Conservation (phyloP, 2,797 vertebrate genomes). For the Enteromius treurensis region DNA sequence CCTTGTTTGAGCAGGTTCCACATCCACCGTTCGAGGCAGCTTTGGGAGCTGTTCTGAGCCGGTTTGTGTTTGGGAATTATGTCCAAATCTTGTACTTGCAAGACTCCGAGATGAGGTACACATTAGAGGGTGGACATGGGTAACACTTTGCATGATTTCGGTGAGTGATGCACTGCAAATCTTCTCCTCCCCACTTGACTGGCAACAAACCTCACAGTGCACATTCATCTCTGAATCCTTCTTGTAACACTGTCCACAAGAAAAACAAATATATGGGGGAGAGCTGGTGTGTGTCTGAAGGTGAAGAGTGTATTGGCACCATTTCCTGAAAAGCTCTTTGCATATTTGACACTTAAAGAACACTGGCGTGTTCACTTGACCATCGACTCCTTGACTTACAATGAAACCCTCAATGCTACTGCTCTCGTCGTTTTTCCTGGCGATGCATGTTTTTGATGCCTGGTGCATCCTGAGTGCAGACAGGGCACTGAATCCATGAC, state of each 20-base stretch:
- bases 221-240: constrained; percentile 30
- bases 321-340: constrained; percentile 54
- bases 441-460: constrained; percentile 47
- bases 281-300: constrained; percentile 57
- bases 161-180: constrained; percentile 51
- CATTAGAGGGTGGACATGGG: background rate
- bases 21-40: background rate
- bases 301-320: constrained; percentile 66
- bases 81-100: background rate
- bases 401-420: constrained; percentile 52
- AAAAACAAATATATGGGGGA: constrained; percentile 48
- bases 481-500: constrained; percentile 52
- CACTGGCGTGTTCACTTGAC: constrained; percentile 48
- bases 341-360: constrained; percentile 65
- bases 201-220: constrained; percentile 63
- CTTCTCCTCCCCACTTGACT: constrained; percentile 58
- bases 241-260: constrained; percentile 60
- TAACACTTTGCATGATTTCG: constrained; percentile 32
- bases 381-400: constrained; percentile 42
- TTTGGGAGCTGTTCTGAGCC: background rate
- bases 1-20: background rate
- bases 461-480: constrained; percentile 53
- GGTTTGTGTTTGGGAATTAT: background rate
- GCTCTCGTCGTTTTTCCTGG: constrained; percentile 17
- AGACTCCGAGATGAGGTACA: constrained; percentile 11